Base-by-base conservation (phyloP, 2,888 invertebrate genomes). In the Cybosia mesomella region DNA sequence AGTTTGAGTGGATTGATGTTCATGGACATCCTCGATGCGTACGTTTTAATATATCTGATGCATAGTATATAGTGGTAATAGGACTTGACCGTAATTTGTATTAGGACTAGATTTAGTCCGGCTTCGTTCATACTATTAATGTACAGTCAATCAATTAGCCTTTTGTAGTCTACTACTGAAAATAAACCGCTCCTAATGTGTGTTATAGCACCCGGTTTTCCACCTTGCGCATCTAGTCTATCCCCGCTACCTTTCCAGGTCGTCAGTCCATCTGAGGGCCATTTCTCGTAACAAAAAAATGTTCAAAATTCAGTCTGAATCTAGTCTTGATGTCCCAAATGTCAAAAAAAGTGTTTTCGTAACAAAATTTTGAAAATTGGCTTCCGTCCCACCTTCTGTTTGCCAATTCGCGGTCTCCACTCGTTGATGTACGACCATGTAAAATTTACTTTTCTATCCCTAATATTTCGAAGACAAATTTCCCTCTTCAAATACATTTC, bases 1-100 rank as follows among this genome's bases (percentile, higher is more conserved):
- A 18, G 39, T 61, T 28, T 32, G 28, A 61, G 61, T 28, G 43
- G 49, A 61, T 61, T 43, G 58, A 22, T 49, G 28, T 21, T 18
- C 49, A 8, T 49, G 28, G 4, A 61, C 39, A 13, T 59, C 22
- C 39, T 59, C 22, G 22, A 59, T 22, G 59, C 24, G 59, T 39
- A 22, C 22, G 18, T 59, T 24, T 39, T 39, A 39, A n/a, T 24
- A 22, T 39, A 39, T 9, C 39, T 36, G 59, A 39, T 15, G 22
- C 15, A 39, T 22, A 15, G 21, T 59, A 21, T 34, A 3, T 58
- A 36, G 22, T 22, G 5, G 22, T 10, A n/a, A 15, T 59, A 13
- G 18, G 9, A 39, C 18, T 24, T 39, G 18, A 24, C 39, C 18
- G 21, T 36, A 21, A 59, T 36, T 36, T 36, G 24, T 39, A 39